Percentiles rank a stretch among this genome's conserved stretches.
phyloP scores from a whole-genome alignment of 2,113 vertebrate genomes.

The Acrocephalus arundinaceus region DNA sequence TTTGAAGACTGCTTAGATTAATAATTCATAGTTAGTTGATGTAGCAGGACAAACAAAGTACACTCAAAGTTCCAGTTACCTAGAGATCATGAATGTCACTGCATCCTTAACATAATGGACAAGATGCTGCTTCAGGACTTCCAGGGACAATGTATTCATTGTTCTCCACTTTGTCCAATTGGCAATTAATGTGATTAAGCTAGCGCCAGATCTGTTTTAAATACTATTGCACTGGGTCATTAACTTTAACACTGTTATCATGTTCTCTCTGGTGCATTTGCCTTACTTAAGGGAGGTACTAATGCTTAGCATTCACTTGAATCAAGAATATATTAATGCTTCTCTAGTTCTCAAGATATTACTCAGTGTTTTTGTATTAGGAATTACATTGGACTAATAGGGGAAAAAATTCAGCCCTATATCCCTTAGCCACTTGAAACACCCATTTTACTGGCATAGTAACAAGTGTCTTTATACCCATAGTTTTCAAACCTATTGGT shows the following conservation, averaged over 20 bases:
- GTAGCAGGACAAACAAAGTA: slow-evolving; percentile 4
- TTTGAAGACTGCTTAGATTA: neutral
- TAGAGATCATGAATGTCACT: slow-evolving; percentile 36
- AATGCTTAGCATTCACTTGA: neutral
- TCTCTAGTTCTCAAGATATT: neutral
- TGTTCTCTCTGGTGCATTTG: slow-evolving; percentile 39
- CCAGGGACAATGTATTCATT: slow-evolving; percentile 31
- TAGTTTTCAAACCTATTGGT: neutral
- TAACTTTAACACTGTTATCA: slow-evolving; percentile 52
- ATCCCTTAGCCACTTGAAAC: neutral
- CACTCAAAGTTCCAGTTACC: neutral
- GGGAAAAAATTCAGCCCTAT: neutral
- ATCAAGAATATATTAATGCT: neutral
- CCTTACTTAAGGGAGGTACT: slow-evolving; percentile 20
- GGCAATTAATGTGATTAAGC: slow-evolving; percentile 62
- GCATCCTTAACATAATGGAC: slow-evolving; percentile 1
- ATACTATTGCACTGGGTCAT: slow-evolving; percentile 17
- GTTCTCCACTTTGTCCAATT: slow-evolving; percentile 35
- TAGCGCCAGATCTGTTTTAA: slow-evolving; percentile 40
- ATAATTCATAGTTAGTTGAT: slow-evolving; percentile 31
- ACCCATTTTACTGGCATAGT: neutral
- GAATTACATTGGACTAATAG: neutral
- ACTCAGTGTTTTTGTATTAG: neutral
- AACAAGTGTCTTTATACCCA: neutral
- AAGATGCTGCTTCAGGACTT: slow-evolving; percentile 41